Evolutionary conservation across 2,888 invertebrate species (phyloP).

Genomic region (Ophonus ardosiacus): DNA sequence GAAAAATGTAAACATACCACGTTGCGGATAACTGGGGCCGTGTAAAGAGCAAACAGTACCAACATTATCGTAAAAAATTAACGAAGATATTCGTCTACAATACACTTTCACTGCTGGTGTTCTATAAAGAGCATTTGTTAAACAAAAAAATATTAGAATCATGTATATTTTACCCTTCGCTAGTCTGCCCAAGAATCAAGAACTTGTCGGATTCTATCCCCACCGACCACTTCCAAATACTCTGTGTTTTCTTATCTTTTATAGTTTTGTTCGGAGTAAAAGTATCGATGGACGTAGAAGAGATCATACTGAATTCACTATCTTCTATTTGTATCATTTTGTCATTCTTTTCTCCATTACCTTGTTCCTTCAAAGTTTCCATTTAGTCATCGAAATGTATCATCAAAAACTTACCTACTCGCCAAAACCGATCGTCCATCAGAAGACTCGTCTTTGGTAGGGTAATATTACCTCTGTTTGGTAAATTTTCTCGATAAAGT

Average conservation of each 20-base stretch:
- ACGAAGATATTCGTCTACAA: neutral
- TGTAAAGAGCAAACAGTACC: slow-evolving; percentile 31
- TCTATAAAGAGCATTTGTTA: neutral
- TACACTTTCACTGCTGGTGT: neutral
- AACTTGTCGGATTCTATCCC: neutral
- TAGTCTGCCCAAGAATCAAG: neutral
- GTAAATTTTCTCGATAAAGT: neutral
- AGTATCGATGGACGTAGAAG: neutral
- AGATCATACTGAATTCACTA: neutral
- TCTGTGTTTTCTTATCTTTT: neutral
- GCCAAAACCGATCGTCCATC: slow-evolving; percentile 39
- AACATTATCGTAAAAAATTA: slow-evolving; percentile 35
- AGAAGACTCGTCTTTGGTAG: slow-evolving; percentile 37
- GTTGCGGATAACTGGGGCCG: neutral
- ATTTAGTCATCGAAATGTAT: neutral
- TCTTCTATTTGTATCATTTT: neutral
- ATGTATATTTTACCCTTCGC: slow-evolving; percentile 2
- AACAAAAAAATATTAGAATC: neutral
- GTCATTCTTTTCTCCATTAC: neutral
- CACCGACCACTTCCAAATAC: neutral
- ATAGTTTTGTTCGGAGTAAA: slow-evolving; percentile 14
- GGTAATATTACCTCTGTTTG: neutral
- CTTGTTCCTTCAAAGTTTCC: neutral
- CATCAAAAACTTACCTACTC: slow-evolving; percentile 5
- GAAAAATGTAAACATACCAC: slow-evolving; percentile 20